Conservation (phyloP, 1,140 invertebrate genomes). For the Saccostrea echinata region DNA sequence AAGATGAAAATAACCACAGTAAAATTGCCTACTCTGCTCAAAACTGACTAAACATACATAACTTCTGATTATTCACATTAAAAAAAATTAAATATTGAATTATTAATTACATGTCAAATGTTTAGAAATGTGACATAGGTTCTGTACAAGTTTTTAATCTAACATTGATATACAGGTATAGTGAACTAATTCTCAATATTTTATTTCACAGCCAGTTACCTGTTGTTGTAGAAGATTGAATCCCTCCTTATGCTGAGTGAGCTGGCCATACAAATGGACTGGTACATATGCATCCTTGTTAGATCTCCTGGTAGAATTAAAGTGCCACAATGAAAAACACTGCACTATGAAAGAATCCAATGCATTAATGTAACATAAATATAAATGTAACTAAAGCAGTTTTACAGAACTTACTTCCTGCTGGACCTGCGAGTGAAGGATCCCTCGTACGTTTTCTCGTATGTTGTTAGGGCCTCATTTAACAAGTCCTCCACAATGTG, state of each 20-base stretch:
- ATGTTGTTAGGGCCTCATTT: constrained; percentile 91
- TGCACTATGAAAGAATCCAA: background rate
- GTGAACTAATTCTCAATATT: too few relatives aligned
- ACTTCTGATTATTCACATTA: too few relatives aligned
- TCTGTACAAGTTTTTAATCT: too few relatives aligned
- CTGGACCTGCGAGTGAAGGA: constrained; percentile 84
- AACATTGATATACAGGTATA: too few relatives aligned
- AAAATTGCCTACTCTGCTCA: too few relatives aligned
- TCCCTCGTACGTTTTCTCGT: constrained; percentile 90
- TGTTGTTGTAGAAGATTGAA: constrained; percentile 84
- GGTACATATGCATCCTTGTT: constrained; percentile 86
- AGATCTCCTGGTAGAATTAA: constrained; percentile 66
- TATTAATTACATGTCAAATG: too few relatives aligned
- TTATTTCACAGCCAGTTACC: constrained; percentile 47
- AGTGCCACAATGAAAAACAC: background rate
- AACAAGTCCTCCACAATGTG: constrained; percentile 92
- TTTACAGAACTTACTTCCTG: constrained; percentile 66
- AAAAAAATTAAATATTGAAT: too few relatives aligned
- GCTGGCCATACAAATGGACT: constrained; percentile 93
- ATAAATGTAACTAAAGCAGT: background rate
- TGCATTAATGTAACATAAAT: background rate
- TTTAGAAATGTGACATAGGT: too few relatives aligned
- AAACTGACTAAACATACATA: too few relatives aligned
- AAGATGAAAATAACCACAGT: too few relatives aligned
- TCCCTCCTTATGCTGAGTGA: constrained; percentile 89